A percentile compares a stretch with the other conserved stretches of the same genome.
Conservation (phyloP, 2,888 invertebrate species). For the Petrophora chlorosata region DNA sequence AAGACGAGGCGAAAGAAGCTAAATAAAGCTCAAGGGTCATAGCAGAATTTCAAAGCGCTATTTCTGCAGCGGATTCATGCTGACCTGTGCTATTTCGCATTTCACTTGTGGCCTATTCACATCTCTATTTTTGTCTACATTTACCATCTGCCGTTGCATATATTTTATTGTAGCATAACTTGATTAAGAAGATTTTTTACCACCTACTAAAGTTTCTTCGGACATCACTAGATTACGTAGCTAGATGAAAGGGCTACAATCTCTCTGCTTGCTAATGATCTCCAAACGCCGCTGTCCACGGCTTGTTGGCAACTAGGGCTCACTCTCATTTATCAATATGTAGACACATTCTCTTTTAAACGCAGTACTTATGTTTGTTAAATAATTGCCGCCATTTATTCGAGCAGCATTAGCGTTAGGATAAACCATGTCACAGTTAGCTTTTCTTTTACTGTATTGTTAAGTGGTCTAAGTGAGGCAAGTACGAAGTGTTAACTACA, state of each 20-base stretch:
- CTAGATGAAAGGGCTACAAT: slow-evolving; percentile 44
- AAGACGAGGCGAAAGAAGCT: background rate
- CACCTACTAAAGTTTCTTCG: no score
- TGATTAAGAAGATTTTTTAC: no score
- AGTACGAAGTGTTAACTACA: no score
- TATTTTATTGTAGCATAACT: no score
- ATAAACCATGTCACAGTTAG: slow-evolving; percentile 1
- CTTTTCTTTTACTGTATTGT: slow-evolving; percentile 11
- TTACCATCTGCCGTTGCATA: no score
- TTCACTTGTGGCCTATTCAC: background rate
- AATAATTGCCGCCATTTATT: slow-evolving; percentile 19
- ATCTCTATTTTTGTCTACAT: no score
- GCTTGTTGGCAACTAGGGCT: slow-evolving; percentile 66
- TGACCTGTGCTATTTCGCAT: slow-evolving; percentile 6
- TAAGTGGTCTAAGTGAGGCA: no score
- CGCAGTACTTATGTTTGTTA: slow-evolving; percentile 35
- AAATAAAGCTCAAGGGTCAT: slow-evolving; percentile 7
- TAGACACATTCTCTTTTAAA: slow-evolving; percentile 50
- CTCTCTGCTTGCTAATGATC: slow-evolving; percentile 59
- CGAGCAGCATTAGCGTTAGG: slow-evolving; percentile 6
- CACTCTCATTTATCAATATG: slow-evolving; percentile 67
- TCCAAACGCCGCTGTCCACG: slow-evolving; percentile 52
- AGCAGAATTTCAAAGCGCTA: slow-evolving; percentile 10
- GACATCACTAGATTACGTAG: background rate
- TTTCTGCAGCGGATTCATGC: slow-evolving; percentile 6